phyloP scores from a whole-genome alignment of 2,888 invertebrate genomes.

The Cantharis rufa region DNA sequence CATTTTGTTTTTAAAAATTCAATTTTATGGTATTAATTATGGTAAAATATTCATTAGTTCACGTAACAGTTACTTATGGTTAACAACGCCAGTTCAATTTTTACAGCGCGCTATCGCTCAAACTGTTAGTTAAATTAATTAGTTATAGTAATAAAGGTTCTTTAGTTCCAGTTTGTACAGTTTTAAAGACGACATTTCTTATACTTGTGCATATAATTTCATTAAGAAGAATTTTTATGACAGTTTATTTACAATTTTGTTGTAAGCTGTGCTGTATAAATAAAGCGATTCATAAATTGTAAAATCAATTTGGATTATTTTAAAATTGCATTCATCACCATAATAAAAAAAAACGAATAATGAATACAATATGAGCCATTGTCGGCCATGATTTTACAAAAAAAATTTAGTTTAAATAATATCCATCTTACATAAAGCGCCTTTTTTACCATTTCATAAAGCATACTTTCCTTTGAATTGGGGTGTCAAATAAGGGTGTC shows the following conservation, averaged over 20 bases:
- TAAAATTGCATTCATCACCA: not conserved
- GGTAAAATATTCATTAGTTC: not conserved
- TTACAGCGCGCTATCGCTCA: not conserved
- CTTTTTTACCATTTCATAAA: constrained; percentile 11
- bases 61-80: not conserved
- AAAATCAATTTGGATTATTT: not conserved
- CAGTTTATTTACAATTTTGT: not conserved
- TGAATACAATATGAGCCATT: constrained; percentile 11
- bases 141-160: not conserved
- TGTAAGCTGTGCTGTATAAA: not conserved
- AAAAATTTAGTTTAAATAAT: constrained; percentile 13
- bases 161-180: not conserved
- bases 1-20: constrained; percentile 9
- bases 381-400: constrained; percentile 23
- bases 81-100: not conserved
- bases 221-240: not conserved
- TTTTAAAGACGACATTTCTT: not conserved
- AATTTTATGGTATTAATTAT: not conserved
- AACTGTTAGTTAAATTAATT: not conserved
- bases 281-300: not conserved
- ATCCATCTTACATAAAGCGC: not conserved
- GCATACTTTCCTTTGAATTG: constrained; percentile 18
- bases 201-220: not conserved
- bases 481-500: constrained; percentile 32
- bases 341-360: not conserved